Evolutionary conservation across 2,113 vertebrate genomes (phyloP).

Genomic region (Lonchura striata): DNA sequence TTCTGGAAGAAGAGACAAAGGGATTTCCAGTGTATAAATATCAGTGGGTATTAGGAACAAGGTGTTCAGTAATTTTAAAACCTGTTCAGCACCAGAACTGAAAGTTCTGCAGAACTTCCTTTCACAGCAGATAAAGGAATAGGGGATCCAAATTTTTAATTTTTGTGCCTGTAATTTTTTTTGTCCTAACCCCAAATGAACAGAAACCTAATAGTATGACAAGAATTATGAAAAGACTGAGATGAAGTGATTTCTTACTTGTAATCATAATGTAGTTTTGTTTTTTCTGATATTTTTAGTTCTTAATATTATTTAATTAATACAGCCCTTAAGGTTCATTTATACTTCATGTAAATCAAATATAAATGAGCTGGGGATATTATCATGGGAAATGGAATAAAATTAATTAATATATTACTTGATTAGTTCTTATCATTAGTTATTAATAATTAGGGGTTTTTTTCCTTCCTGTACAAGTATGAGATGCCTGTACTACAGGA

Average conservation of each 20-base stretch:
- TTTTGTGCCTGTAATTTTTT: neutral
- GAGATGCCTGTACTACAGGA: neutral
- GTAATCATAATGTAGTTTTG: neutral
- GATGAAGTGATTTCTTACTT: neutral
- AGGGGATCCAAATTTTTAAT: neutral
- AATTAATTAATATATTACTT: slow-evolving; percentile 46
- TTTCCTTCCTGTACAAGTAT: slow-evolving; percentile 7
- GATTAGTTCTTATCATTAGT: slow-evolving; percentile 32
- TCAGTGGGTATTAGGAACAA: neutral
- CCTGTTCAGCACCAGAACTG: neutral
- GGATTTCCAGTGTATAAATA: neutral
- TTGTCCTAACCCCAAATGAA: neutral
- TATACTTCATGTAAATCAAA: slow-evolving; percentile 43
- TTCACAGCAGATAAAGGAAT: neutral
- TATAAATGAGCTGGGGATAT: slow-evolving; percentile 32
- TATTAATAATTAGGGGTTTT: neutral
- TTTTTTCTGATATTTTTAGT: neutral
- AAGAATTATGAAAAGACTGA: neutral
- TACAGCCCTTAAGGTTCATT: slow-evolving; percentile 36
- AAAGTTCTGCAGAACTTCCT: neutral
- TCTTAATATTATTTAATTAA: slow-evolving; percentile 31
- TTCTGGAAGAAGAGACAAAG: neutral
- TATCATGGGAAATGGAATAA: slow-evolving; percentile 18
- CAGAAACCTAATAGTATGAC: neutral
- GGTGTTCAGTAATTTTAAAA: neutral